Conservation (phyloP, 2,113 vertebrate species). For the Chrysemys picta region DNA sequence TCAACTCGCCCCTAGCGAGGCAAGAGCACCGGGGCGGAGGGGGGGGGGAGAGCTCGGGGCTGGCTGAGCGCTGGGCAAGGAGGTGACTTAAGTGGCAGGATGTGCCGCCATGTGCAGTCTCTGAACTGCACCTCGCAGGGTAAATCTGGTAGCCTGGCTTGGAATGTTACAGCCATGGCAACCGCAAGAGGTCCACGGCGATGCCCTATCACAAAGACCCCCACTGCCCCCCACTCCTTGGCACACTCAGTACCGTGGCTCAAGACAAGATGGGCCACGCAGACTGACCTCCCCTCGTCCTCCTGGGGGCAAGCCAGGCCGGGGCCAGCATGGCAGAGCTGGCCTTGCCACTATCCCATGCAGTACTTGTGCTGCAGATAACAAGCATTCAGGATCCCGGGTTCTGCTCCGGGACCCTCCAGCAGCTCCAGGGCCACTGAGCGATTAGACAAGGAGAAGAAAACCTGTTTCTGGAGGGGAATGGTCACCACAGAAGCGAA, state of each 20-base stretch:
- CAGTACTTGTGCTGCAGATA: neutral
- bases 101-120: neutral
- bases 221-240: neutral
- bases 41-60: neutral
- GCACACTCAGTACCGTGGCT: neutral
- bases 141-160: neutral
- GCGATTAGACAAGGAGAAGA: neutral
- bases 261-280: neutral
- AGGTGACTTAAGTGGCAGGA: neutral
- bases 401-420: neutral
- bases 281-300: neutral
- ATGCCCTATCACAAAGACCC: neutral
- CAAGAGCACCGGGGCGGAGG: too few relatives aligned
- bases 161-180: too few relatives aligned
- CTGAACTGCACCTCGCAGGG: too few relatives aligned
- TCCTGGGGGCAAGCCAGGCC: neutral
- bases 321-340: neutral
- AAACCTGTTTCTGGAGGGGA: neutral
- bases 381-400: neutral
- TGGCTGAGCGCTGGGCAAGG: neutral
- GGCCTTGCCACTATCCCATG: too few relatives aligned
- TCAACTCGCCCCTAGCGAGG: too few relatives aligned
- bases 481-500: neutral
- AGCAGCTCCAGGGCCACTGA: neutral
- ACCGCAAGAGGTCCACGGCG: too few relatives aligned